Evolutionary conservation across 1,140 invertebrate species (phyloP).

Genomic region (Brachionus rotundiformis): DNA sequence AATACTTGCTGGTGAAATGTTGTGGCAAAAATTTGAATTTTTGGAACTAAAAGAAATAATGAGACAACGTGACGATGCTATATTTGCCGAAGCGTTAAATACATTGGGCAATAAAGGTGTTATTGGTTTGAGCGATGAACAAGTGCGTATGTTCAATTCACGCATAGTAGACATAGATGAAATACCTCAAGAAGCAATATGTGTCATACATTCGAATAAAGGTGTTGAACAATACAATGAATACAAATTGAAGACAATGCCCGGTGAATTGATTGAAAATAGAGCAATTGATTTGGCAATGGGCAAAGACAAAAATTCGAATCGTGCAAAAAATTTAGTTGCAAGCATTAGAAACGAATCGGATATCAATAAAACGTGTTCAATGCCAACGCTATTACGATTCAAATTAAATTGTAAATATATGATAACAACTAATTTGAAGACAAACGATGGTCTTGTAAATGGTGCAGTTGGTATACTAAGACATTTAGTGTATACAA

Average conservation of each 20-base stretch:
- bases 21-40: neutral
- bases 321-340: neutral
- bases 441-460: neutral
- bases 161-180: neutral
- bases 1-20: neutral
- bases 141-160: neutral
- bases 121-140: neutral
- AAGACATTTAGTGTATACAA: neutral
- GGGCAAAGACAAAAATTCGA: neutral
- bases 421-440: neutral
- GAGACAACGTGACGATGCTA: constrained; percentile 9
- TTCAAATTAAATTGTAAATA: neutral
- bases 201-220: neutral
- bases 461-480: neutral
- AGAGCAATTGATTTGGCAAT: neutral
- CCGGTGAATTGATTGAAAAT: neutral
- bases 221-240: neutral
- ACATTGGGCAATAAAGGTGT: neutral
- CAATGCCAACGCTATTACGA: neutral
- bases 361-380: neutral
- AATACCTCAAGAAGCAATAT: neutral
- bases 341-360: neutral
- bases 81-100: neutral
- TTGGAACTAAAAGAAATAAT: neutral
- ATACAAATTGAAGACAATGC: neutral